phyloP scores from a whole-genome alignment of 2,888 invertebrate species.

The Luperina nickerlii region DNA sequence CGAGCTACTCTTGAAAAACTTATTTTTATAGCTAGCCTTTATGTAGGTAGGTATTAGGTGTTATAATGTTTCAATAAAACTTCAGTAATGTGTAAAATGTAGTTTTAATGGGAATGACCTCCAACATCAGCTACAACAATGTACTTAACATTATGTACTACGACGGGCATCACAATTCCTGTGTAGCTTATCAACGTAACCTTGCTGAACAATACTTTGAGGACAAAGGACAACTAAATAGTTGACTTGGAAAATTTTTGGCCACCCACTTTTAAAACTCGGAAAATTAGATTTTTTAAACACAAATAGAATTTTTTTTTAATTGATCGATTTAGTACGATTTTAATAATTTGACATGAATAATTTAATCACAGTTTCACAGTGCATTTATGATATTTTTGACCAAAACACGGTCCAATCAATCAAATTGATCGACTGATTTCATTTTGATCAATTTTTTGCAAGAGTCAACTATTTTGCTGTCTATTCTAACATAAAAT shows the following conservation, averaged over 20 bases:
- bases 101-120: conserved; percentile 89
- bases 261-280: not conserved
- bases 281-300: not conserved
- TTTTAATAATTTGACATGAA: conserved; percentile 32
- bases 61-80: conserved; percentile 71
- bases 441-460: not conserved
- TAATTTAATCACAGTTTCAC: not conserved
- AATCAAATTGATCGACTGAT: not conserved
- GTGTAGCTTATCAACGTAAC: conserved; percentile 47
- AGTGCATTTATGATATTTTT: not conserved
- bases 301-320: no score
- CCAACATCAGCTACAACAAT: conserved; percentile 84
- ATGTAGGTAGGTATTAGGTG: conserved; percentile 8
- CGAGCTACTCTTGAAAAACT: not conserved
- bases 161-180: conserved; percentile 75
- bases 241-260: conserved; percentile 11
- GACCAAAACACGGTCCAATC: not conserved
- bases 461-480: conserved; percentile 30
- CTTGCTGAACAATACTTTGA: conserved; percentile 25
- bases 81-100: conserved; percentile 84
- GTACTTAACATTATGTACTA: conserved; percentile 73
- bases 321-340: conserved; percentile 8
- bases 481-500: conserved; percentile 24
- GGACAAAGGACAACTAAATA: conserved; percentile 9
- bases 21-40: conserved; percentile 1